Conservation (phyloP, 2,888 invertebrate genomes). For the Acleris sparsana region DNA sequence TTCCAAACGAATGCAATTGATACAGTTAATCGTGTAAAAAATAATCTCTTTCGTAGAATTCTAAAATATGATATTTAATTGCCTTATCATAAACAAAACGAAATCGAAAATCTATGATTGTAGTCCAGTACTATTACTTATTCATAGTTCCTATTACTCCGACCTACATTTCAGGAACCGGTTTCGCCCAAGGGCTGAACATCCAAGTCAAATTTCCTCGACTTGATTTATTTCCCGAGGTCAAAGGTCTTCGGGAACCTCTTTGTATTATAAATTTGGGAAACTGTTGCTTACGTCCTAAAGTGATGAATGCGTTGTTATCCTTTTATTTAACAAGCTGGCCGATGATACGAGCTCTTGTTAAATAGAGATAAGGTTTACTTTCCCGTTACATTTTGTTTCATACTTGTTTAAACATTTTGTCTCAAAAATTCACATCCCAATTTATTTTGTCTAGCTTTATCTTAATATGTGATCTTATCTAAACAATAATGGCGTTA, state of each 20-base stretch:
- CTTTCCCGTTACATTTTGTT: no score
- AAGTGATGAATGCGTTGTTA: conserved; percentile 31
- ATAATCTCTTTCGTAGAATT: no score
- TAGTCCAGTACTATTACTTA: conserved; percentile 1
- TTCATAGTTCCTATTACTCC: conserved; percentile 8
- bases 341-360: no score
- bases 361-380: no score
- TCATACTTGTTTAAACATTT: no score
- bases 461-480: no score
- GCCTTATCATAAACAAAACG: neutral
- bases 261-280: conserved; percentile 35
- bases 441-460: no score
- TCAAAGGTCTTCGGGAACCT: conserved; percentile 26
- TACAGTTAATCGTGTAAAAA: no score
- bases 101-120: neutral
- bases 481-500: no score
- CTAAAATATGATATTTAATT: neutral
- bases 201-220: conserved; percentile 26
- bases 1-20: no score
- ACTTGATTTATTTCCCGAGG: conserved; percentile 30
- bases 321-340: conserved; percentile 22
- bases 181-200: conserved; percentile 13
- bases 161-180: conserved; percentile 21
- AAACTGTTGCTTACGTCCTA: conserved; percentile 27
- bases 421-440: no score